phyloP scores from a whole-genome alignment of 2,113 vertebrate species.

The Mustelus asterias region DNA sequence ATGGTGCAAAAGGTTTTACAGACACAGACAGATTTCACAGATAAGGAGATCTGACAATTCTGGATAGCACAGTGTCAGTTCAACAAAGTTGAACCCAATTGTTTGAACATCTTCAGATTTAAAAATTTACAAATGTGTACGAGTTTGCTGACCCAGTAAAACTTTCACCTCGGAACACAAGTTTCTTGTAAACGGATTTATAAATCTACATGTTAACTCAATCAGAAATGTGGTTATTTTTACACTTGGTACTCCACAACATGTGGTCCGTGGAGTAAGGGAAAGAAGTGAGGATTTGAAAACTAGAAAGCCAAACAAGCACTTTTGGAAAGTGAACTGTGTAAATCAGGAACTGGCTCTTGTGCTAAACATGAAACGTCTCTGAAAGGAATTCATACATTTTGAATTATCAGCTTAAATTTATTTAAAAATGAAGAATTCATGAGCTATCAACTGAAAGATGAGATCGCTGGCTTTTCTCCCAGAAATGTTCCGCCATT shows the following conservation, averaged over 20 bases:
- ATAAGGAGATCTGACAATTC: not conserved
- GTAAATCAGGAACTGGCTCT: not conserved
- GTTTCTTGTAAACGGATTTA: not conserved
- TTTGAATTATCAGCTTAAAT: not conserved
- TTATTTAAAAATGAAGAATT: slow-evolving; percentile 11
- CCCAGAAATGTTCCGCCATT: not conserved
- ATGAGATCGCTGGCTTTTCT: not conserved
- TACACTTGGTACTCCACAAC: not conserved
- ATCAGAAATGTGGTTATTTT: not conserved
- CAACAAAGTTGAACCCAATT: not conserved
- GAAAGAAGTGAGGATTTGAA: not conserved
- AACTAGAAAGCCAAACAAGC: not conserved
- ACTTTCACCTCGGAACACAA: not conserved
- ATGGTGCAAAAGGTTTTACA: not conserved
- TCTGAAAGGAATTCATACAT: not conserved
- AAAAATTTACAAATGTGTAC: not conserved
- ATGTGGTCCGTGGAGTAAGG: not conserved
- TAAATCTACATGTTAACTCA: slow-evolving; percentile 10
- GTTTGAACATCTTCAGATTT: not conserved
- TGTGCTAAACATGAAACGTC: not conserved
- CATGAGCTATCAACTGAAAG: not conserved
- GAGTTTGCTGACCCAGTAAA: no score
- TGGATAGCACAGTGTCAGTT: not conserved
- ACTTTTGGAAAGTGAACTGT: not conserved
- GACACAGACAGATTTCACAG: not conserved